Conservation (phyloP, 1,140 invertebrate genomes). For the Druon quercuslanigerum region DNA sequence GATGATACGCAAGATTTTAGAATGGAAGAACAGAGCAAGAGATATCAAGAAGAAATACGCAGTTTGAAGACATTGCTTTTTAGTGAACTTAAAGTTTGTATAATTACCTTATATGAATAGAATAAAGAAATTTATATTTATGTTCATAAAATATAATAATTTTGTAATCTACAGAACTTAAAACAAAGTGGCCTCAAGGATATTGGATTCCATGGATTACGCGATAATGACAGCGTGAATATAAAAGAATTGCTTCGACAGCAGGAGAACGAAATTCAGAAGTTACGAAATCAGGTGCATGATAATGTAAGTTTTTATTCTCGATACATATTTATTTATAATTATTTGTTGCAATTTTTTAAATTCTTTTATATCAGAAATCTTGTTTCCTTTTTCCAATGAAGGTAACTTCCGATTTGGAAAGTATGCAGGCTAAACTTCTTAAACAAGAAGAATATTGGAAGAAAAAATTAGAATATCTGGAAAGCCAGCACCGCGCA, state of each 20-base stretch:
- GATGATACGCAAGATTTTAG: slow-evolving; percentile 32
- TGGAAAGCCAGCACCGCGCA: slow-evolving; percentile 67
- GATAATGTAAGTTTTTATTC: slow-evolving; percentile 51
- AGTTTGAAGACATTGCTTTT: slow-evolving; percentile 63
- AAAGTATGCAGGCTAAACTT: slow-evolving; percentile 68
- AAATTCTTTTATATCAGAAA: not conserved
- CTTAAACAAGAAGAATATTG: slow-evolving; percentile 70
- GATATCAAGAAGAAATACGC: slow-evolving; percentile 70
- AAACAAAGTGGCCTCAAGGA: too few species aligned
- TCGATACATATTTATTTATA: not conserved
- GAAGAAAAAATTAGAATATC: slow-evolving; percentile 67
- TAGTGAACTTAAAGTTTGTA: slow-evolving; percentile 63
- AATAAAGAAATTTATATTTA: slow-evolving; percentile 30
- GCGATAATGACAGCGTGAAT: slow-evolving; percentile 31
- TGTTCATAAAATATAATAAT: too few species aligned
- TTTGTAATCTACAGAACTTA: too few species aligned
- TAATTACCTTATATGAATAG: not conserved
- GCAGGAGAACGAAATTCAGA: slow-evolving; percentile 68
- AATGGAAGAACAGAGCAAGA: slow-evolving; percentile 61
- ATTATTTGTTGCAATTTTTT: not conserved
- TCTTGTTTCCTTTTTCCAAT: not conserved
- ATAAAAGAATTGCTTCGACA: slow-evolving; percentile 60
- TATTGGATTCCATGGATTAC: too few species aligned
- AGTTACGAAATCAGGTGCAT: slow-evolving; percentile 61
- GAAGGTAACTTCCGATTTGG: slow-evolving; percentile 51